Percentiles rank a stretch among this genome's conserved stretches.
These are phyloP conservation scores for Leptocoma aspasia DNA, from an alignment of 2,113 vertebrate species.

Conservation along the genomic window DNA sequence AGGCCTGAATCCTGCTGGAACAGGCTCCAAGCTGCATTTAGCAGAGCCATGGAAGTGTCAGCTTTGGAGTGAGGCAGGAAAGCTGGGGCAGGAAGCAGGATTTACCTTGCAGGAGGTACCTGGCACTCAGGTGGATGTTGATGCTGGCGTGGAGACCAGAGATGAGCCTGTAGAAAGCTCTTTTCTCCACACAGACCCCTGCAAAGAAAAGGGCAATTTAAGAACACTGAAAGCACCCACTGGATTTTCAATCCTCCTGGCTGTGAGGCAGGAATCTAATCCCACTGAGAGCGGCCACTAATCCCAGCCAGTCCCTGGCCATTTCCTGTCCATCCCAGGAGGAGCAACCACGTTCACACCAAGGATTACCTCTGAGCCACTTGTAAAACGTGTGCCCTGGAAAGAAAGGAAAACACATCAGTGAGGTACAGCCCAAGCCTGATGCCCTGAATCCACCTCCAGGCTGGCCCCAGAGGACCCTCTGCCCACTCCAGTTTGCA, in stretches of 20 bases:
- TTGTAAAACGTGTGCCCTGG: slow-evolving; percentile 84
- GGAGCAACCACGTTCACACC: neutral
- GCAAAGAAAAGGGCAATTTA: neutral
- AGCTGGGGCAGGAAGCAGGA: neutral
- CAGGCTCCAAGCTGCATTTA: neutral
- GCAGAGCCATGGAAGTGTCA: neutral
- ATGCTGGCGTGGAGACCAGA: slow-evolving; percentile 93
- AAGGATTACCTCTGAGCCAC: slow-evolving; percentile 86
- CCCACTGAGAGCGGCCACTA: neutral
- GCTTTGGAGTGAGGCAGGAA: neutral
- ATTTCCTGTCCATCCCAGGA: neutral
- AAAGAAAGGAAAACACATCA: slow-evolving; percentile 21
- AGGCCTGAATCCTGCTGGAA: neutral
- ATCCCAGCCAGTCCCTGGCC: neutral
- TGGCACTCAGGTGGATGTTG: slow-evolving; percentile 88
- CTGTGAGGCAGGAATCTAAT: neutral
- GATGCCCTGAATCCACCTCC: neutral
- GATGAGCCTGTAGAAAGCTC: slow-evolving; percentile 89
- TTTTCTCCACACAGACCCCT: slow-evolving; percentile 93
- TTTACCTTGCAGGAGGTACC: slow-evolving; percentile 88
- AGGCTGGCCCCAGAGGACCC: neutral
- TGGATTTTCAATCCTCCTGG: neutral
- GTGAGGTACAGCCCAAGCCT: neutral
- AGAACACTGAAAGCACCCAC: neutral
- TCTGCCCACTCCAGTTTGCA: neutral